Base-by-base conservation (phyloP, 1,140 invertebrate genomes). In the Procambarus clarkii region DNA sequence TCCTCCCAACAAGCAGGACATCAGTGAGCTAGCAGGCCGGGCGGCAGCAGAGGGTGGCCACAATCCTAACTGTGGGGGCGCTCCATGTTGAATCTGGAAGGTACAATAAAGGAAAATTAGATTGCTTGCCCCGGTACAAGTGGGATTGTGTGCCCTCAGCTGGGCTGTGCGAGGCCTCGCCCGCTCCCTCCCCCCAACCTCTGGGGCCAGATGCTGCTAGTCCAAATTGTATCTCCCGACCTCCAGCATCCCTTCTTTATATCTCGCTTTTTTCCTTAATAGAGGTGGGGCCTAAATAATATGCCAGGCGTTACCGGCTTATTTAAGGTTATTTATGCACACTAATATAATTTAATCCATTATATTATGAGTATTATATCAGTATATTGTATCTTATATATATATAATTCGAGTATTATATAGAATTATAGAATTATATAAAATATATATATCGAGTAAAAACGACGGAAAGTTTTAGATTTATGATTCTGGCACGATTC, bases 81-180 rank as follows among this genome's bases (percentile, higher is more conserved):
- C 76, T 44, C 76, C 76, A 46, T 9, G 76, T 77, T 77, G 76
- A 44, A 77, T 77, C 76, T 77, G 77, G 77, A 79, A 48, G 34
- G 77, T 50, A 79, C 77, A 79, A 79, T 79, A 79, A 79, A 79
- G 77, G 77, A 79, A 79, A 79, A 79, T 79, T 46, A 79, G 77
- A 79, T 79, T 46, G 77, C 77, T 79, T 79, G 77, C 77, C 77
- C 77, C 21, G 77, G 11, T 50, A 48, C 69, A 34, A 74, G 69
- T 74, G 69, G 69, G 69, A 34, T 34, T 74, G n/a, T 74, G 21
- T 21, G 60, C 69, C n/a, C 69, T 9, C 69, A 74, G n/a, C 69
- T 74, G n/a, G 69, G n/a, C 8, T 74, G 34, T 74, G 11, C 69
- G 15, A 34, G 69, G 69, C 69, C 69, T 4, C n/a, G 4, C 3